phyloP scores from a whole-genome alignment of 2,797 vertebrate species.

The Okamejei kenojei region DNA sequence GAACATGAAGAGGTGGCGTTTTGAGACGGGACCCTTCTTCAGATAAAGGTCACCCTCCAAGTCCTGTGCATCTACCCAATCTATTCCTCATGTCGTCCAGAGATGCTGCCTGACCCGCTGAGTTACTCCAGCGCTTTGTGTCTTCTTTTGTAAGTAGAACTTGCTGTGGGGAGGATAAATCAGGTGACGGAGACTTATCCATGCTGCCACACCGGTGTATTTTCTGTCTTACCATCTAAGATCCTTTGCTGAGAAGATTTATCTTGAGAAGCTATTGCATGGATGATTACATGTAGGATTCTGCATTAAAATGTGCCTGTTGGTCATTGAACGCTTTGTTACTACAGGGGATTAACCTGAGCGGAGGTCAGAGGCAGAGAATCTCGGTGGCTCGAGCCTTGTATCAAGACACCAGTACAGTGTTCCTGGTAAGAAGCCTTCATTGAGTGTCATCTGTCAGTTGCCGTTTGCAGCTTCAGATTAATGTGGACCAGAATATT shows the following conservation, averaged over 20 bases:
- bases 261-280: background rate
- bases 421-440: constrained; percentile 79
- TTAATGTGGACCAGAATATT: background rate
- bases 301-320: background rate
- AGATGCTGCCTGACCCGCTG: too few species aligned
- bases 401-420: constrained; percentile 95
- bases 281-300: background rate
- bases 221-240: background rate
- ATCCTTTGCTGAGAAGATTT: background rate
- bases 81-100: too few species aligned
- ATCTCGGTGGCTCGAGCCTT: constrained; percentile 93
- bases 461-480: background rate
- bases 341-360: constrained; percentile 89
- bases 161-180: background rate
- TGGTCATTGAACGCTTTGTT: constrained; percentile 46
- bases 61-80: too few species aligned
- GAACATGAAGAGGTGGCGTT: too few species aligned
- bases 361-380: constrained; percentile 90
- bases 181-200: background rate
- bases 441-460: background rate
- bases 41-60: too few species aligned
- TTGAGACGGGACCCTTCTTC: too few species aligned
- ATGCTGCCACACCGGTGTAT: background rate
- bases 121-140: too few species aligned
- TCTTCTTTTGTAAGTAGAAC: too few species aligned